Conservation (phyloP, 2,797 vertebrate species). For the Halcyon smyrnensis region DNA sequence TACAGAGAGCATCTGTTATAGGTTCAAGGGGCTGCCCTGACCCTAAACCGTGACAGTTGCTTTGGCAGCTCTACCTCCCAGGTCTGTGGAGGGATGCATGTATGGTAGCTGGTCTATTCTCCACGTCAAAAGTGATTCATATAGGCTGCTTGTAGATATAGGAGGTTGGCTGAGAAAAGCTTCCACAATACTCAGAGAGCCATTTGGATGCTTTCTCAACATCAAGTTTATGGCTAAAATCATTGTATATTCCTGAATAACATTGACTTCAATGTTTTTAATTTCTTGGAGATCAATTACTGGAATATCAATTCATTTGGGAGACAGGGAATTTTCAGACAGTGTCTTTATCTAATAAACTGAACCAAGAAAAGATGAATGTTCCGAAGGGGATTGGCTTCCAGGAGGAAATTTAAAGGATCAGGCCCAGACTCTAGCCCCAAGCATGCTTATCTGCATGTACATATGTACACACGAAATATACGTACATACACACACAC, state of each 20-base stretch:
- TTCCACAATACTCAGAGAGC: neutral
- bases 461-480: neutral
- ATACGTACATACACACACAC: neutral
- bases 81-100: neutral
- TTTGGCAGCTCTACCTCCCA: neutral
- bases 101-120: neutral
- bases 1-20: no score
- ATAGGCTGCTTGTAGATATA: neutral
- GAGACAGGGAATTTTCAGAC: neutral
- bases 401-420: neutral
- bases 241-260: neutral
- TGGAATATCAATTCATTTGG: neutral
- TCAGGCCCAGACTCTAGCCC: neutral
- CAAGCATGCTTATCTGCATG: fast-evolving
- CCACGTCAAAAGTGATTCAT: fast-evolving
- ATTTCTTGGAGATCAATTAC: neutral
- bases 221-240: neutral
- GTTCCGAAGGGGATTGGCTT: neutral
- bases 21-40: no score
- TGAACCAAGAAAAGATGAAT: neutral
- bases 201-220: neutral
- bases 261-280: neutral
- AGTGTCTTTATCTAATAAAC: neutral
- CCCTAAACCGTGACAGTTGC: no score
- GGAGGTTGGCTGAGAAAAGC: neutral